Base-by-base conservation (phyloP, 2,888 invertebrate genomes). In the Nowickia ferox region DNA sequence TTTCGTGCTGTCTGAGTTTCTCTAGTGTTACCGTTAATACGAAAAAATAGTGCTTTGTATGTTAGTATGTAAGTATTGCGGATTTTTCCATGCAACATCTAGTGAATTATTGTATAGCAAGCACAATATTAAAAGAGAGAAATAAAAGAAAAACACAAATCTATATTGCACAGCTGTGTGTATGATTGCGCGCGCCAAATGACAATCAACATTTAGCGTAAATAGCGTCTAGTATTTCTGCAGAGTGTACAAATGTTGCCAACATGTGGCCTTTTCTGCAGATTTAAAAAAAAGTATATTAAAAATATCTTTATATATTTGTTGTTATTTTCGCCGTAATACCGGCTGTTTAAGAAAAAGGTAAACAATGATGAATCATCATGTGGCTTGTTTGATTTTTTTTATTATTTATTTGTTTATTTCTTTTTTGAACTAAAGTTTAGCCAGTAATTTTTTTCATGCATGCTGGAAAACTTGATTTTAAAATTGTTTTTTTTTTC, bases 301-400 rank as follows among this genome's bases (percentile, higher is more conserved):
- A 42, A 19, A 17, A 9, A 44, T 19, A 19, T 42, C 0, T 63
- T 42, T 63, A 44, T n/a, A 5, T 55, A 22, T 57, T 57, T 76
- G 65, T 51, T 77, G 57, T 40, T 71, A 22, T 57, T 75, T 74
- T 78, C 74, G 82, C 66, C 22, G 78, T 78, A 71, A 78, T 85
- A 75, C 85, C 85, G 85, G 85, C 85, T 85, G 85, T 79, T 85
- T 85, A 51, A 83, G 82, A 63, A 55, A 82, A 83, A 85, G 71
- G 85, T 85, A 85, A 85, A 85, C 85, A 85, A 75, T 85, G 85
- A 83, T 85, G 85, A 85, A 85, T 85, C 85, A 85, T 83, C 71
- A 55, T 59, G 63, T 79, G 46, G 55, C 38, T 55, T 15, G 48
- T 9, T n/a, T 40, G 30, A 30, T 22, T 9, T 22, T 15, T 30